Evolutionary conservation across 2,113 vertebrate genomes (phyloP), one percentile per base, ranked within the genome.

Genomic region (Anguilla rostrata): DNA sequence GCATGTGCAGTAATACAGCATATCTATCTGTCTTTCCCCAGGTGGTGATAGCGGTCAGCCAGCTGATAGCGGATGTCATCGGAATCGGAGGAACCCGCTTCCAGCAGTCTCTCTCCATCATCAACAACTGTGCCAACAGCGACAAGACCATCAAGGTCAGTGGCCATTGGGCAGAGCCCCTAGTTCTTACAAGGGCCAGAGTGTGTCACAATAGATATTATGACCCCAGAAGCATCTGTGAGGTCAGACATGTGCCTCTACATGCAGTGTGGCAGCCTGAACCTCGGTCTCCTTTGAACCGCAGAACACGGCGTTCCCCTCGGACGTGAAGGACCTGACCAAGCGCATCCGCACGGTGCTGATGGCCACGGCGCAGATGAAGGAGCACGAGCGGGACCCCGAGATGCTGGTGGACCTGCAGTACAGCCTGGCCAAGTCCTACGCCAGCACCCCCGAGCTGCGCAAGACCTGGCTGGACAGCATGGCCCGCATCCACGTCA

Each of bases 321-420:
- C 97, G 0, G 98, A 99, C 0, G 98, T 99, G 29, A 99, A 99
- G 89, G 98, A 99, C 94, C 92, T 99, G 90, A 99, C 98, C 53
- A 99, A 99, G 86, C 95, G 98, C n/a, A 99, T 99, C 88, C 95
- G 98, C 71, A 99, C 98, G 0, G 98, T 99, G 0, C 92, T 99
- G 87, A 99, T 99, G 98, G 98, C 98, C 89, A 99, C 98, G 0
- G 98, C 98, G 66, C 98, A 99, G 93, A 99, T 99, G 98, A 99
- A 99, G 93, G 98, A 99, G 87, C 98, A 99, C 0, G 98, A 99
- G 91, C 95, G 97, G 26, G 98, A 99, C 89, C 98, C 98, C 0
- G 98, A 99, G 94, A 99, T 99, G 98, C 95, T 99, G 83, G 98
- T 99, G 89, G 98, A 99, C 91, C 97, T 99, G 82, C 98, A 99